Conservation (phyloP, 2,113 vertebrate species). For the Mola mola region DNA sequence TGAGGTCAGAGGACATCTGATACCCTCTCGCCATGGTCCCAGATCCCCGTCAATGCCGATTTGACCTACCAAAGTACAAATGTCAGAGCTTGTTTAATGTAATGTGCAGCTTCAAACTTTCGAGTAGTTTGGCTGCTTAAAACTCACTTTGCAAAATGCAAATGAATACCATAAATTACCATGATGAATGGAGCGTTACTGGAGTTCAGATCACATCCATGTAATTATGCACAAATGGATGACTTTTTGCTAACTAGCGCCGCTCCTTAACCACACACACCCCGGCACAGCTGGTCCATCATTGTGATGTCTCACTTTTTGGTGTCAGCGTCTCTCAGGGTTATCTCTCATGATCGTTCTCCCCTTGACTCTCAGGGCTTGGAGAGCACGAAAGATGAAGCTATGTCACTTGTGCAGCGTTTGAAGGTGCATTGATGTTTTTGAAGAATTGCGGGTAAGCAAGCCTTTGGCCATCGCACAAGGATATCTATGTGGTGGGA, state of each 20-base stretch:
- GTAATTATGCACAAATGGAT: conserved; percentile 68
- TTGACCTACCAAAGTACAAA: conserved; percentile 8
- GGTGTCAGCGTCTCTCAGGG: conserved; percentile 18
- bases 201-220: conserved; percentile 43
- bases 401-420: conserved; percentile 11
- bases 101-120: too few species aligned
- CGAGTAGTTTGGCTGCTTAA: conserved; percentile 23
- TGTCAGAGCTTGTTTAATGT: too few species aligned
- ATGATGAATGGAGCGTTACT: conserved; percentile 38
- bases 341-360: conserved; percentile 23
- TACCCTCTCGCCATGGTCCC: neutral
- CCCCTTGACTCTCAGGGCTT: conserved; percentile 2
- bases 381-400: conserved; percentile 16
- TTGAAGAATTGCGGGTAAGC: too few species aligned
- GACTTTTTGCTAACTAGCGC: conserved; percentile 25
- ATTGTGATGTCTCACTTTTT: conserved; percentile 35
- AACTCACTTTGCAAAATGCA: conserved; percentile 30
- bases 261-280: conserved; percentile 23
- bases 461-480: too few species aligned
- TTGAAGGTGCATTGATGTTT: too few species aligned
- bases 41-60: conserved; percentile 1
- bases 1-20: conserved; percentile 3
- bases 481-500: too few species aligned
- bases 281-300: conserved; percentile 24
- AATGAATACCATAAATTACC: conserved; percentile 55